Evolutionary conservation across 1,140 invertebrate genomes (phyloP).

Genomic region (Anthonomus grandis): DNA sequence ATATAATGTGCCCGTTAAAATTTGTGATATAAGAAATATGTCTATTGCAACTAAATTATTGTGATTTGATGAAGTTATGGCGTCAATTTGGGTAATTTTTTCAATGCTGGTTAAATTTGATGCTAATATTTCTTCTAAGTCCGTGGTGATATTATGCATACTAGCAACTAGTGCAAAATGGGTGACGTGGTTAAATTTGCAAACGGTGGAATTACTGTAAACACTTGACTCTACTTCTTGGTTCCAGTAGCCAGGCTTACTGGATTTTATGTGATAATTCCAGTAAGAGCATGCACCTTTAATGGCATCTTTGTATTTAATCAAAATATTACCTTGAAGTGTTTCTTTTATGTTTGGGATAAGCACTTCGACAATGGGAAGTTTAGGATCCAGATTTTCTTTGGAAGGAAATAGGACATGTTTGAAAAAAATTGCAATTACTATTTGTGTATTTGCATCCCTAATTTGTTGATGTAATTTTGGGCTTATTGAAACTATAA

Average conservation of each 20-base stretch:
- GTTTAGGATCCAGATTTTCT: background rate
- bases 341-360: conserved; percentile 11
- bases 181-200: conserved; percentile 7
- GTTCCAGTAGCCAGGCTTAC: conserved; percentile 15
- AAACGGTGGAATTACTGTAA: background rate
- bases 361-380: conserved; percentile 16
- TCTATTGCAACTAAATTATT: conserved; percentile 16
- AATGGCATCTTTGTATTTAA: conserved; percentile 4
- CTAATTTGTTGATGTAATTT: conserved; percentile 9
- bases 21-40: conserved; percentile 23
- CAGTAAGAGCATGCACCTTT: conserved; percentile 23
- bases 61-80: conserved; percentile 7
- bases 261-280: conserved; percentile 9
- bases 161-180: conserved; percentile 21
- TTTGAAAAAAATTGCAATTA: conserved; percentile 17
- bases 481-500: conserved; percentile 3
- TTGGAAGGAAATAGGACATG: conserved; percentile 6
- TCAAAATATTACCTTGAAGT: conserved; percentile 4
- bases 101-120: conserved; percentile 19
- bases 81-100: conserved; percentile 20
- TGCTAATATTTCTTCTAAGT: conserved; percentile 24
- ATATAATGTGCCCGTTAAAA: conserved; percentile 3
- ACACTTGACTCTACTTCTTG: background rate
- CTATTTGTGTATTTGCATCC: conserved; percentile 2
- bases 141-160: conserved; percentile 25